Base-by-base conservation (phyloP, 2,888 invertebrate genomes). In the Macrosiphum euphorbiae region DNA sequence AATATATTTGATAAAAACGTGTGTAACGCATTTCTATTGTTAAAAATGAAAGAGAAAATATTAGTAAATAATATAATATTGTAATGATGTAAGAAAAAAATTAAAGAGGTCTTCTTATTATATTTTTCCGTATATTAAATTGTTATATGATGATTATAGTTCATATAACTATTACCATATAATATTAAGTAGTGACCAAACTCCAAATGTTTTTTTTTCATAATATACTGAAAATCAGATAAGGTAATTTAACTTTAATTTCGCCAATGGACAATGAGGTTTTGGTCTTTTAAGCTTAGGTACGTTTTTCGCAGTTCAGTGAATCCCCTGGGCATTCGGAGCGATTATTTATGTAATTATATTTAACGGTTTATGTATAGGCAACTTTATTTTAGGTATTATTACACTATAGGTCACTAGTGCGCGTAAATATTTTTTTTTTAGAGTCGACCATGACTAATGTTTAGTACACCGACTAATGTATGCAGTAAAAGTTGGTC, bases 331-430 rank as follows among this genome's bases (percentile, higher is more conserved):
- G 67, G 67, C 5, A 67, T 67, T 67, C 35, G 7, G n/a, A 67
- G 67, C 67, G n/a, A 67, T 67, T 67, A 67, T 67, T 67, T 67
- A 67, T 67, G 67, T 67, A 67, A 67, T 67, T 67, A 67, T 67
- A 67, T 35, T 67, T 67, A 67, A 67, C n/a, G 35, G 67, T 67
- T 67, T 20, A 35, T 67, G 67, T 35, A 67, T 67, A 67, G 5
- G 35, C n/a, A 67, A n/a, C 16, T 67, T 67, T 67, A 67, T 35
- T 67, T 67, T 16, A 7, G 67, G 67, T 67, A 35, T 67, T 67
- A 35, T 67, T 67, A 16, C 67, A 20, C 67, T 16, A 67, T 67
- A 67, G 35, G n/a, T 67, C 20, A 67, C 67, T 35, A 28, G 55
- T 67, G 67, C 7, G n/a, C 1, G 35, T 67, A 67, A 35, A 67